Evolutionary conservation across 1,140 invertebrate species (phyloP), one percentile per base, ranked within the genome.

Genomic region (Papilio polytes): DNA sequence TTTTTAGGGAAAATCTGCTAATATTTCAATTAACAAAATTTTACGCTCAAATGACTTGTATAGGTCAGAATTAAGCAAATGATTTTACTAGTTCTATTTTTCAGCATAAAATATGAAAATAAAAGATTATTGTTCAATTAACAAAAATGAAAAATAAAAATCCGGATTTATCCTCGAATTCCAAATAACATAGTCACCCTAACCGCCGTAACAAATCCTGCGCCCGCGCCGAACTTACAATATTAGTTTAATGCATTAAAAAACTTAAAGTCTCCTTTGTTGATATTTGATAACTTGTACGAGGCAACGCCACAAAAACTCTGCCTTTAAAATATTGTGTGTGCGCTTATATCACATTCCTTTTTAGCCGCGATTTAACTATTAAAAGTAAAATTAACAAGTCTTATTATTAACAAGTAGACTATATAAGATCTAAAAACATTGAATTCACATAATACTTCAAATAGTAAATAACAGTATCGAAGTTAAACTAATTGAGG

Each of bases 241-340:
- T 70, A 70, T 70, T 70, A 70, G 63, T 70, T 70, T 70, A 70
- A 70, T 70, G 63, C 63, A 70, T 70, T 70, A 70, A 70, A 70
- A 70, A 70, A 70, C 63, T 70, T 70, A 36, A 70, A 70, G 26
- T 70, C 63, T 70, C 63, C 63, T 70, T 70, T 70, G 63, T 70
- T 70, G 63, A 70, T 70, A 70, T 70, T 70, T 70, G 63, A 70
- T 70, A 70, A 70, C 26, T 70, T 70, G 63, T 70, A 70, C 13
- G 63, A 70, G 12, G 26, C 22, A 26, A 70, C 12, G 63, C 63
- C 20, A 70, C 63, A 70, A 70, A 70, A 70, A 70, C 26, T 70
- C 26, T 70, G 63, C 63, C 22, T 36, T 13, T 13, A 15, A 20
- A 31, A 0, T 31, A 63, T 12, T 63, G 6, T 70, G 63, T 70